These are phyloP conservation scores for Parochlus steinenii DNA, from an alignment of 2,888 invertebrate genomes.

Conservation along the genomic window DNA sequence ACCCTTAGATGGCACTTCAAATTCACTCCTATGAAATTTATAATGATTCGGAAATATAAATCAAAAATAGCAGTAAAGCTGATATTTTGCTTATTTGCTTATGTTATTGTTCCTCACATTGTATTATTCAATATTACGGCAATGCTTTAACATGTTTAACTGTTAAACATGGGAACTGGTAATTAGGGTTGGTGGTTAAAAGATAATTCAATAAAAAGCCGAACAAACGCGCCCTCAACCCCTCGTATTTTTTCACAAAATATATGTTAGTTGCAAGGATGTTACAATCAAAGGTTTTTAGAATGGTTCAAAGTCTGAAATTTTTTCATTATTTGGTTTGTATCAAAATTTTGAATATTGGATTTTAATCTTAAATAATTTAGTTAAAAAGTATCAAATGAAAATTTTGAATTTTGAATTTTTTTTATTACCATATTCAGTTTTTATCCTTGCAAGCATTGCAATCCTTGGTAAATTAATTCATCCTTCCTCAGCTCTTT, in stretches of 20 bases:
- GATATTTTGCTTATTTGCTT: no score
- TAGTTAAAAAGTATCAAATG: slow-evolving; percentile 4
- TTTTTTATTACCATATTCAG: no score
- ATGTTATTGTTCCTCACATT: no score
- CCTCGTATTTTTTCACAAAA: not conserved
- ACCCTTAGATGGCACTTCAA: not conserved
- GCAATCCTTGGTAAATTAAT: no score
- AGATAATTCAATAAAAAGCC: slow-evolving; percentile 11
- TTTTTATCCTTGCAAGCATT: no score
- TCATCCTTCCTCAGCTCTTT: no score
- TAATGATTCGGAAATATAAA: slow-evolving; percentile 1
- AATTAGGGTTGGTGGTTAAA: slow-evolving; percentile 10
- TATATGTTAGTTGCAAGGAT: not conserved
- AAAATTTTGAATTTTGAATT: no score
- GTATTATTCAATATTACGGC: no score
- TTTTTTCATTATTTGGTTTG: slow-evolving; percentile 1
- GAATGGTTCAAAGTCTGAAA: not conserved
- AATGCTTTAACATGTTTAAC: not conserved
- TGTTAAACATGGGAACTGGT: not conserved
- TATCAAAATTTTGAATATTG: slow-evolving; percentile 8
- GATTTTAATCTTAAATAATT: slow-evolving; percentile 2
- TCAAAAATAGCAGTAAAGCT: not conserved
- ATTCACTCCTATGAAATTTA: not conserved
- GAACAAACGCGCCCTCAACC: not conserved
- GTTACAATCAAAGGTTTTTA: not conserved